Evolutionary conservation across 2,888 invertebrate genomes (phyloP), one percentile per base, ranked within the genome.

Genomic region (Drosophila algonquin): DNA sequence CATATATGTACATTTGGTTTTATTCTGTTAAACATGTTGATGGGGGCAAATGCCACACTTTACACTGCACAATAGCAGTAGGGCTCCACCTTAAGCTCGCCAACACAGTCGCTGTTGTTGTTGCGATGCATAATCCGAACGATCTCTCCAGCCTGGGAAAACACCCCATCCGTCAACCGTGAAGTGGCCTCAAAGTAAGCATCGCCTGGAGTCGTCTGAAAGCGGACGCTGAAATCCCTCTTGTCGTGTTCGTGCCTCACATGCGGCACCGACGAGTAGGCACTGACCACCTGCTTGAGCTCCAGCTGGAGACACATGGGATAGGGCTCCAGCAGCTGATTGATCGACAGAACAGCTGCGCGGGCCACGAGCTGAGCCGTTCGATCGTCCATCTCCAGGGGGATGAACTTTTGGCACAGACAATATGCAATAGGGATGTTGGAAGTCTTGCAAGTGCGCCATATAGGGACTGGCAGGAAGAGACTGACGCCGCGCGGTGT

Each of bases 381-480:
- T 3, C 18, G 16, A 24, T 21, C 54, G 7, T 48, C 30, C n/a
- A 16, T 9, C 0, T 57, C 9, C 21, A 65, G 32, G 7, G 54
- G 32, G 9, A 24, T 40, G 4, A 61, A 61, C 18, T 54, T 57
- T 35, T 96, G 95, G 80, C 98, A 98, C 18, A 96, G 95, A 90
- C 98, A 98, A 95, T 95, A 98, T 89, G 97, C 96, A 21, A 95
- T 94, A 0, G 95, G 94, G 58, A 98, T 96, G 0, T 93, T 94
- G 0, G 97, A 97, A 56, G 93, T 93, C 50, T 93, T 92, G 89
- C 98, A 98, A 0, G 95, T 96, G 52, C 98, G 93, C 67, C 94
- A 93, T 30, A 90, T 90, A 0, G 96, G 95, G 68, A 98, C 93
- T 1, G 94, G 94, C 8, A 95, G 91, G 90, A 98, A 97, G 58